These are phyloP conservation scores for Neoarius graeffei DNA, from an alignment of 2,113 vertebrate genomes.

Conservation along the genomic window DNA sequence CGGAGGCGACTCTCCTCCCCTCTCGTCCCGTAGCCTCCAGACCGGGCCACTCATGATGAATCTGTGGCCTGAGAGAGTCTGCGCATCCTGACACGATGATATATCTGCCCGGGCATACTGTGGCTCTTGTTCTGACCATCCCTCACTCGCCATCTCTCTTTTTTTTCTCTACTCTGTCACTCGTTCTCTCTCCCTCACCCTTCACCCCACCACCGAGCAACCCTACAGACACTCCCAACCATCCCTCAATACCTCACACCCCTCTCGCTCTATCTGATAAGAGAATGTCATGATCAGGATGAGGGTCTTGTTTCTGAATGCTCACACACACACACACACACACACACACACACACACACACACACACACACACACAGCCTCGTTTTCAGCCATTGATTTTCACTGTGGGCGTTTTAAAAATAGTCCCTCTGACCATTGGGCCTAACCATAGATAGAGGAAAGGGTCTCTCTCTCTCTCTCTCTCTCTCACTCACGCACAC, in stretches of 20 bases:
- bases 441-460: slow-evolving; percentile 69
- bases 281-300: slow-evolving; percentile 14
- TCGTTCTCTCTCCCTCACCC: slow-evolving; percentile 34
- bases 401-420: slow-evolving; percentile 76
- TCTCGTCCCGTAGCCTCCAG: slow-evolving; percentile 65
- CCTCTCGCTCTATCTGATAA: slow-evolving; percentile 49
- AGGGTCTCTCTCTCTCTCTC: slow-evolving; percentile 12
- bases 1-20: slow-evolving; percentile 44
- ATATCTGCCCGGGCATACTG: slow-evolving; percentile 68
- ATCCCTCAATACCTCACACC: slow-evolving; percentile 46
- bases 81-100: slow-evolving; percentile 77
- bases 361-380: not conserved
- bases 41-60: slow-evolving; percentile 74
- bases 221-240: slow-evolving; percentile 53
- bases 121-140: slow-evolving; percentile 17
- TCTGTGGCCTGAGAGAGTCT: slow-evolving; percentile 78
- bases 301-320: slow-evolving; percentile 39
- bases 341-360: not conserved
- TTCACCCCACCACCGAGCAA: slow-evolving; percentile 13
- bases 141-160: slow-evolving; percentile 38
- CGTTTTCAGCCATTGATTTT: slow-evolving; percentile 77
- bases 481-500: not conserved
- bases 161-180: slow-evolving; percentile 35
- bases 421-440: slow-evolving; percentile 76
- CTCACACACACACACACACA: slow-evolving; percentile 19